A percentile compares a stretch with the other conserved stretches of the same genome.
Conservation (phyloP, 2,888 invertebrate genomes). For the Pseudococcus jackbeardsleyi region DNA sequence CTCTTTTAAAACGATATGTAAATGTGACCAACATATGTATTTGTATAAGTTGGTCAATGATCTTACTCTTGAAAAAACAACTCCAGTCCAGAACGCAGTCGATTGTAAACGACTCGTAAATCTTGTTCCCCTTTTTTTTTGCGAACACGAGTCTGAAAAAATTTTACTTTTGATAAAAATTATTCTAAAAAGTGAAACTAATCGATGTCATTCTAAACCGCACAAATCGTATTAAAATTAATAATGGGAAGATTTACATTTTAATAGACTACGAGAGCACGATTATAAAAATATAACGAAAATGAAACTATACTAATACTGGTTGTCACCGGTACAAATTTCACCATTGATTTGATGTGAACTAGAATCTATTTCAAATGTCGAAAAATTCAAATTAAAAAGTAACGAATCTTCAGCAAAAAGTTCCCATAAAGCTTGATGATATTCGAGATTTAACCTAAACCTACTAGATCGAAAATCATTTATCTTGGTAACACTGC, state of each 20-base stretch:
- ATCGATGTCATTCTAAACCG: neutral
- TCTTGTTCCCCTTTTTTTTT: neutral
- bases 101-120: neutral
- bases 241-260: conserved; percentile 17
- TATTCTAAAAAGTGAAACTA: conserved; percentile 14
- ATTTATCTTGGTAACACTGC: conserved; percentile 52
- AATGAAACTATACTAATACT: neutral
- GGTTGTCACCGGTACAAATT: neutral
- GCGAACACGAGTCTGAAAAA: neutral
- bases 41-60: conserved; percentile 48
- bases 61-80: conserved; percentile 43
- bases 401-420: no score
- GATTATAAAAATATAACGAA: neutral
- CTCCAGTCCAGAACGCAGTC: neutral
- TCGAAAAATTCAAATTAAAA: no score
- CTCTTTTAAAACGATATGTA: conserved; percentile 50
- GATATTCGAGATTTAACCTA: no score
- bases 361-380: neutral
- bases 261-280: neutral
- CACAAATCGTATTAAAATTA: conserved; percentile 11
- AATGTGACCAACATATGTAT: conserved; percentile 47
- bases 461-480: neutral
- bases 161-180: conserved; percentile 15
- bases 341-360: neutral
- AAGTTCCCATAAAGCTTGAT: no score